phyloP scores from a whole-genome alignment of 2,888 invertebrate species.

The Drosophila emarginata region DNA sequence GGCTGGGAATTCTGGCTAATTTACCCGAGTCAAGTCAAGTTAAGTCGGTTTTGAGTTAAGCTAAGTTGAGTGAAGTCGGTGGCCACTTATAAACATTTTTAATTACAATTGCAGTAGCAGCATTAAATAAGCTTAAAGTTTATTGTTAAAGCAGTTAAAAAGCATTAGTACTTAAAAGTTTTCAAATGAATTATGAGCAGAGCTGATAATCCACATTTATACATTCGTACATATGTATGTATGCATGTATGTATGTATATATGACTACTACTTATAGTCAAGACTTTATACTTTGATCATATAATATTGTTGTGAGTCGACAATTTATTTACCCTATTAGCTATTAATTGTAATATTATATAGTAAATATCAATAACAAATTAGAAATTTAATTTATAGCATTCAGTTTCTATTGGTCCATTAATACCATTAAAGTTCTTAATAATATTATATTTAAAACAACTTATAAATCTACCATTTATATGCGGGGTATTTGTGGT shows the following conservation, averaged over 20 bases:
- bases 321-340: neutral
- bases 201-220: neutral
- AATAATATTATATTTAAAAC: too few species aligned
- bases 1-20: neutral
- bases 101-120: constrained; percentile 6
- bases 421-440: too few species aligned
- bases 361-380: too few species aligned
- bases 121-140: constrained; percentile 8
- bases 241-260: neutral
- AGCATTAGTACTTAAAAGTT: constrained; percentile 1
- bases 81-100: constrained; percentile 4
- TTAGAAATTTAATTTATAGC: too few species aligned
- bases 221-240: neutral
- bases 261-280: neutral
- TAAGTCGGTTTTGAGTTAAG: constrained; percentile 4
- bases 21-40: neutral
- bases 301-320: neutral
- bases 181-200: constrained; percentile 8
- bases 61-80: neutral
- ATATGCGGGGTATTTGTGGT: too few species aligned
- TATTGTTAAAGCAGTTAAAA: constrained; percentile 14
- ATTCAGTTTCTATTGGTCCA: too few species aligned
- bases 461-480: too few species aligned
- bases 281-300: neutral
- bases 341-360: too few species aligned